phyloP scores from a whole-genome alignment of 1,140 invertebrate genomes.

The Drosophila mauritiana region DNA sequence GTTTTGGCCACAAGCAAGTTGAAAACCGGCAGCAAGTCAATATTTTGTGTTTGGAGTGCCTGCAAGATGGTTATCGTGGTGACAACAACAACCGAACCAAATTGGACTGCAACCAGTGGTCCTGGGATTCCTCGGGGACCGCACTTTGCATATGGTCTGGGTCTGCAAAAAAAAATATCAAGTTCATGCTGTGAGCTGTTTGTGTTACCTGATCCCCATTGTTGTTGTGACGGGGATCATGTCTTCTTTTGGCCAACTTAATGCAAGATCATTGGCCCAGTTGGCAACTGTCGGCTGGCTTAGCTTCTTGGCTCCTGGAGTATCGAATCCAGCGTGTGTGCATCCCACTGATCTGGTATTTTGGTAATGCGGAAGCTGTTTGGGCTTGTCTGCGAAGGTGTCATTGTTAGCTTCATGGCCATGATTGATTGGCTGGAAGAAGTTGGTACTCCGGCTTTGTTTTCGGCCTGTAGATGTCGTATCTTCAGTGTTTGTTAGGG shows the following conservation, averaged over 20 bases:
- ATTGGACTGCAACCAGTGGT: conserved; percentile 51
- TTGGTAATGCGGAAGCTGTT: conserved; percentile 61
- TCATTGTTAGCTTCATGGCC: conserved; percentile 45
- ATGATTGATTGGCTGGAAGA: conserved; percentile 60
- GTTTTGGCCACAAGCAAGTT: not conserved
- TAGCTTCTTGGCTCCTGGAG: conserved; percentile 36
- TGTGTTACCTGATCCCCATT: conserved; percentile 59
- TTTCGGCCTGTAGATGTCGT: not conserved
- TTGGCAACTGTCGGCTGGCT: conserved; percentile 59
- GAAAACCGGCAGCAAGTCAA: conserved; percentile 49
- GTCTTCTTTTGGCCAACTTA: conserved; percentile 61
- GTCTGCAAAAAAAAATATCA: conserved; percentile 21
- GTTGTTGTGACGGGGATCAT: conserved; percentile 45
- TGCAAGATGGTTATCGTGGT: conserved; percentile 69
- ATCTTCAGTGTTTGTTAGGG: conserved; percentile 3
- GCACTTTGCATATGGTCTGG: conserved; percentile 67
- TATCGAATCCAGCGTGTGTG: conserved; percentile 15
- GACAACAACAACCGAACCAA: conserved; percentile 68
- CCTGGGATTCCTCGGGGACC: conserved; percentile 12
- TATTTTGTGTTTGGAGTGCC: conserved; percentile 48
- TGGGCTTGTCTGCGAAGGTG: conserved; percentile 49
- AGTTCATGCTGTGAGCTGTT: conserved; percentile 33
- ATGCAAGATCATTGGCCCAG: conserved; percentile 60
- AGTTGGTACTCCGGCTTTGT: not conserved
- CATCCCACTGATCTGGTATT: conserved; percentile 36